phyloP scores from a whole-genome alignment of 2,113 vertebrate genomes.

The Hydrolagus affinis region DNA sequence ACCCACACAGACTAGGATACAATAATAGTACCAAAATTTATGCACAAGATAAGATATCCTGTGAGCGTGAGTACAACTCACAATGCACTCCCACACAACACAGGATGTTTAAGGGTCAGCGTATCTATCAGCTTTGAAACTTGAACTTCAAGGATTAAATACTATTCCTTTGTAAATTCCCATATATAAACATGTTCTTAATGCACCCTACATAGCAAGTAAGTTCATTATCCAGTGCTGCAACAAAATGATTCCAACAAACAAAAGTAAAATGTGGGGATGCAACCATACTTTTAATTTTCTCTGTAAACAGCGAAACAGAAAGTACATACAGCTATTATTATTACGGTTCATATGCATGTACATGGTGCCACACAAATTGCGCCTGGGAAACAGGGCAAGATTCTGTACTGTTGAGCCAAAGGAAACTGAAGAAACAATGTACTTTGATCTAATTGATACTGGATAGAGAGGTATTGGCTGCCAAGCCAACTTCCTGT shows the following conservation, averaged over 20 bases:
- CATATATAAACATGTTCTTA: neutral
- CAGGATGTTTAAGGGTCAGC: neutral
- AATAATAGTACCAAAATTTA: neutral
- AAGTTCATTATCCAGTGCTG: neutral
- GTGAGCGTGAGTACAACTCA: neutral
- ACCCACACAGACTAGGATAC: no score
- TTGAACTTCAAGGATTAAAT: neutral
- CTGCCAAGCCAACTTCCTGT: constrained; percentile 38
- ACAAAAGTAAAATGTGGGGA: neutral
- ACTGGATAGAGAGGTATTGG: constrained; percentile 39
- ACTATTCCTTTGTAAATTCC: neutral
- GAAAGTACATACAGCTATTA: neutral
- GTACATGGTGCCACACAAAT: constrained; percentile 11
- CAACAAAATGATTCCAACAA: neutral
- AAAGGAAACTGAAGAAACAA: constrained; percentile 39
- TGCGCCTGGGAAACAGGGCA: constrained; percentile 16
- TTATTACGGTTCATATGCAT: neutral
- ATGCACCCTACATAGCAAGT: neutral
- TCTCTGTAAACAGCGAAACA: neutral
- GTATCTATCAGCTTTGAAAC: neutral
- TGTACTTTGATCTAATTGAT: constrained; percentile 42
- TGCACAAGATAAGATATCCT: neutral
- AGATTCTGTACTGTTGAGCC: constrained; percentile 22
- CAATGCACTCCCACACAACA: neutral
- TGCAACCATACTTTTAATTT: neutral